Percentiles rank a stretch among this genome's conserved stretches.
Evolutionary conservation across 53 echinoderm and acorn worm species (phyloP).

Genomic region (Pentamera pediparva): DNA sequence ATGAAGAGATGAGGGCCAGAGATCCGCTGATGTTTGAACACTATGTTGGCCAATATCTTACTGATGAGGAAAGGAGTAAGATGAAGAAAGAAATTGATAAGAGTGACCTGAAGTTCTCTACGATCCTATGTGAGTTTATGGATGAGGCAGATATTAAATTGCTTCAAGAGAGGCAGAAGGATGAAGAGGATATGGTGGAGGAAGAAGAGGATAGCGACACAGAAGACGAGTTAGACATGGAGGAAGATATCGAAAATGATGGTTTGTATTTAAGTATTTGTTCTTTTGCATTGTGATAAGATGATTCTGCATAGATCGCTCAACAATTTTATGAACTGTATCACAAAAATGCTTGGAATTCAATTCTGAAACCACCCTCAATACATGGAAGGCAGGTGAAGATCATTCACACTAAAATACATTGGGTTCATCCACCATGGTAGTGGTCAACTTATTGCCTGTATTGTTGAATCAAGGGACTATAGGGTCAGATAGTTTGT

Average conservation of each 20-base stretch:
- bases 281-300: conserved; percentile 49
- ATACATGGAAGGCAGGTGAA: neutral
- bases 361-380: neutral
- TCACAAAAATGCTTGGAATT: too few species aligned
- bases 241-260: conserved; percentile 61
- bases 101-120: conserved; percentile 71
- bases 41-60: conserved; percentile 80
- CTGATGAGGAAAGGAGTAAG: conserved; percentile 59
- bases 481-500: too few species aligned
- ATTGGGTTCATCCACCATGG: too few species aligned
- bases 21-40: conserved; percentile 92
- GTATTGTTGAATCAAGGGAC: too few species aligned
- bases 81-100: conserved; percentile 42
- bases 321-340: too few species aligned
- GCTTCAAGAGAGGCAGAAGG: conserved; percentile 55
- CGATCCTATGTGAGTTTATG: conserved; percentile 72
- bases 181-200: conserved; percentile 75
- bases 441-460: too few species aligned
- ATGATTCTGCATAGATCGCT: conserved; percentile 72
- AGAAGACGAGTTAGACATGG: conserved; percentile 18
- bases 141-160: conserved; percentile 69
- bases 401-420: too few species aligned
- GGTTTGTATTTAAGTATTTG: conserved; percentile 68
- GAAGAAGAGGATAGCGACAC: conserved; percentile 71
- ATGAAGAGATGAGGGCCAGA: conserved; percentile 76